A percentile compares a stretch with the other conserved stretches of the same genome.
These are phyloP conservation scores for Helobdella robusta DNA, from an alignment of 2,888 invertebrate species.

Conservation along the genomic window DNA sequence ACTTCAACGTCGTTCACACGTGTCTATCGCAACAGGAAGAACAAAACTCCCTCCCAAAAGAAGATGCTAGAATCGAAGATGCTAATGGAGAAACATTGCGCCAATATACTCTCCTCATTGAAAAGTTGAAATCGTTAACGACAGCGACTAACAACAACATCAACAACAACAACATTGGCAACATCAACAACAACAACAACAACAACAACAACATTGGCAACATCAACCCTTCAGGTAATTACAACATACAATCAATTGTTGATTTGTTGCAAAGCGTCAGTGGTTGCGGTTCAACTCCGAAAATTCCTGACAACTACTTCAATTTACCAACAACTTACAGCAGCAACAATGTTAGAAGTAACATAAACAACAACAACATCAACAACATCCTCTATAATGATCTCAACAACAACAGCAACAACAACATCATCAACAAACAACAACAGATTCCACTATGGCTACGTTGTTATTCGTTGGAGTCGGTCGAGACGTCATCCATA, in stretches of 20 bases:
- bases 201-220: not conserved
- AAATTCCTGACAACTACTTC: not conserved
- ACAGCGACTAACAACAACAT: not conserved
- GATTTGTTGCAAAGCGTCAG: not conserved
- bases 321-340: not conserved
- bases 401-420: not conserved
- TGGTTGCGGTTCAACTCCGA: not conserved
- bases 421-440: slow-evolving; percentile 3
- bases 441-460: not conserved
- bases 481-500: not conserved
- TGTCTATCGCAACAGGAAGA: too few species aligned
- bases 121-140: too few species aligned
- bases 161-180: not conserved
- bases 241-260: not conserved
- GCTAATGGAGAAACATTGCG: too few species aligned
- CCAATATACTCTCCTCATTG: too few species aligned
- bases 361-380: not conserved
- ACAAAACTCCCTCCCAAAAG: too few species aligned
- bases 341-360: not conserved
- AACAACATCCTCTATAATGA: not conserved
- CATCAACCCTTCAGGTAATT: not conserved
- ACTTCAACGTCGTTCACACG: too few species aligned
- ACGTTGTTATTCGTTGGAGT: not conserved
- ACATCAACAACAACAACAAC: slow-evolving; percentile 5
- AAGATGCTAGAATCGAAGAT: too few species aligned